Percentiles rank a stretch among this genome's conserved stretches.
Evolutionary conservation across 2,888 invertebrate genomes (phyloP).

Genomic region (Eutolmus rufibarbis): DNA sequence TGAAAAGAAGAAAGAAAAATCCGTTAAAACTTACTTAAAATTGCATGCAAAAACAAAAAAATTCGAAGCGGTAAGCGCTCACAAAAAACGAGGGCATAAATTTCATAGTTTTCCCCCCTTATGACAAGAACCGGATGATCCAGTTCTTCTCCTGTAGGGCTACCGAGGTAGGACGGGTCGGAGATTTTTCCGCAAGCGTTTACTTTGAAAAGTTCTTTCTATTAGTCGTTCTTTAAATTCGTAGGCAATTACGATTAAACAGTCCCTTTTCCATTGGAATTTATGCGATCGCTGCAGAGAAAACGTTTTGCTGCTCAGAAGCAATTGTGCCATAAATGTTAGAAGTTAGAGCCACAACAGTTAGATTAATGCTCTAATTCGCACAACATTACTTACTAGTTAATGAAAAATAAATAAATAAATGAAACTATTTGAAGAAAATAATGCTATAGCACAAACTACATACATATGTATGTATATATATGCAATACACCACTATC

Average conservation of each 20-base stretch:
- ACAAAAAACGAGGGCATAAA: not conserved
- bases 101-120: not conserved
- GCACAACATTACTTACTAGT: not conserved
- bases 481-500: too few relatives aligned
- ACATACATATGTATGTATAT: too few relatives aligned
- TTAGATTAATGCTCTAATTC: conserved; percentile 3
- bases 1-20: not conserved
- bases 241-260: not conserved
- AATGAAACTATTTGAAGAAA: not conserved
- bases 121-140: not conserved
- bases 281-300: not conserved
- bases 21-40: not conserved
- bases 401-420: conserved; percentile 2
- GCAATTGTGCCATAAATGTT: not conserved
- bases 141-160: not conserved
- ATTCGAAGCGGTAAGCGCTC: not conserved
- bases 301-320: not conserved
- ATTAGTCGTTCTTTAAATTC: not conserved
- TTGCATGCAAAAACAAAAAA: not conserved
- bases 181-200: not conserved
- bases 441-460: not conserved
- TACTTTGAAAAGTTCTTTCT: not conserved
- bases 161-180: not conserved
- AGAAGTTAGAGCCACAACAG: not conserved
- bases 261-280: not conserved